These are phyloP conservation scores for Trididemnum nubilum DNA, from an alignment of 23 tunicate genomes.

Conservation along the genomic window DNA sequence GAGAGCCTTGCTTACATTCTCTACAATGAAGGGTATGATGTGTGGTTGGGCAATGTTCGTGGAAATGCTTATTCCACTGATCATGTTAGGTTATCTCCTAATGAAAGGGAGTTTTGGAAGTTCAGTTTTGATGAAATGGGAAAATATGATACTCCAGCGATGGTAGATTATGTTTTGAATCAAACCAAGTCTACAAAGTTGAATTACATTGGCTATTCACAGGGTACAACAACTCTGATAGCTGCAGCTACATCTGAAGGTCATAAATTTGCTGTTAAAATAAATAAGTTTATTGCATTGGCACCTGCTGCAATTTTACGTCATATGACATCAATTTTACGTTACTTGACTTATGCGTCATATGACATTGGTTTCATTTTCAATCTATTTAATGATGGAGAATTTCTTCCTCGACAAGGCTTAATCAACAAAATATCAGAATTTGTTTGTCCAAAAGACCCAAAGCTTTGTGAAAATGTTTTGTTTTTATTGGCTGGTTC, in stretches of 20 bases:
- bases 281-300: constrained; percentile 66
- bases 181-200: constrained; percentile 50
- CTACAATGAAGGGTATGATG: constrained; percentile 77
- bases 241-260: constrained; percentile 53
- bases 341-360: constrained; percentile 33
- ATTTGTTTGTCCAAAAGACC: constrained; percentile 38
- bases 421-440: constrained; percentile 29
- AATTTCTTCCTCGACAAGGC: constrained; percentile 57
- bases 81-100: constrained; percentile 43
- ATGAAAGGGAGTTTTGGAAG: constrained; percentile 68
- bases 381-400: constrained; percentile 58
- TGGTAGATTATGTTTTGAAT: constrained; percentile 63
- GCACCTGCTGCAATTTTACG: constrained; percentile 76
- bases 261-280: constrained; percentile 26
- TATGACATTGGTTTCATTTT: constrained; percentile 32
- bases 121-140: constrained; percentile 97
- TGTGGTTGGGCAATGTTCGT: constrained; percentile 93
- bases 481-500: constrained; percentile 64
- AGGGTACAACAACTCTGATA: constrained; percentile 59
- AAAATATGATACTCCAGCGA: constrained; percentile 83
- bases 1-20: constrained; percentile 87
- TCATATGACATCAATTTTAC: constrained; percentile 55
- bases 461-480: constrained; percentile 49
- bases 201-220: constrained; percentile 83
- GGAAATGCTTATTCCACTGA: constrained; percentile 79